Conservation (phyloP, 2,888 invertebrate species). For the Onthophagus sagittarius region DNA sequence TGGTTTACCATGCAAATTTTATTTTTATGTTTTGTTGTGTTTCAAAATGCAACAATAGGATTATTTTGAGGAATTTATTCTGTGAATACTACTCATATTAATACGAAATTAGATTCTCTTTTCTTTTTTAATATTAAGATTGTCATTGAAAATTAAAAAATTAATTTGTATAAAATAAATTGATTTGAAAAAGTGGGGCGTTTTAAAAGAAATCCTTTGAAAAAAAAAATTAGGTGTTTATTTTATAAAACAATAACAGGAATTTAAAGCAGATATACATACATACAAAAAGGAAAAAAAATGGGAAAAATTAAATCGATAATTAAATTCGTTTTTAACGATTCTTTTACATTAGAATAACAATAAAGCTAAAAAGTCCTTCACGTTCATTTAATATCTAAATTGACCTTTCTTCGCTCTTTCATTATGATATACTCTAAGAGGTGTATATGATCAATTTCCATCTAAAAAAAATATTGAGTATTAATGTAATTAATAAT, state of each 20-base stretch:
- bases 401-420: constrained; percentile 77
- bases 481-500: not conserved
- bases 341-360: not conserved
- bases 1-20: no score
- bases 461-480: constrained; percentile 58
- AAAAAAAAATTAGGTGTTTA: constrained; percentile 17
- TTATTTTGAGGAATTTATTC: not conserved
- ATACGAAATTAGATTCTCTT: not conserved
- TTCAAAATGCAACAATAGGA: no score
- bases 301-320: not conserved
- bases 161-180: no score
- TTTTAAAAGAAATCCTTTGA: not conserved
- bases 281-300: constrained; percentile 26
- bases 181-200: no score
- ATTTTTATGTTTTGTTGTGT: no score
- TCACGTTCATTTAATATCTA: constrained; percentile 57
- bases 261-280: constrained; percentile 26
- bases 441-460: constrained; percentile 71
- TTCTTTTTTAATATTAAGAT: no score
- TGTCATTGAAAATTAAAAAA: no score
- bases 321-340: not conserved
- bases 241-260: constrained; percentile 26
- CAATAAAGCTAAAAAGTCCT: constrained; percentile 9
- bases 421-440: constrained; percentile 78
- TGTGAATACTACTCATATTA: not conserved